Percentiles rank a stretch among this genome's conserved stretches.
Evolutionary conservation across 2,797 vertebrate species (phyloP).

Genomic region (Pseudomugil gertrudae): DNA sequence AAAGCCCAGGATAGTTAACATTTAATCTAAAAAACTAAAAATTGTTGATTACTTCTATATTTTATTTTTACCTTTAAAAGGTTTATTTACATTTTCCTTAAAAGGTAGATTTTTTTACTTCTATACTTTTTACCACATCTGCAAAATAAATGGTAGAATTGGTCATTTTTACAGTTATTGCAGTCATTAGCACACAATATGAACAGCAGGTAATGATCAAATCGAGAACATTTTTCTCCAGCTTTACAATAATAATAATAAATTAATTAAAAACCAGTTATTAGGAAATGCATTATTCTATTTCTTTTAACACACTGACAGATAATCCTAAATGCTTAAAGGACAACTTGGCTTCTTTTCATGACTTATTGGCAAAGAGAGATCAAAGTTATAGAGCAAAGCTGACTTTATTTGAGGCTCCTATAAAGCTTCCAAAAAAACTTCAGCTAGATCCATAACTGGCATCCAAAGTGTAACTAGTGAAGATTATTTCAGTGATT

Average conservation of each 20-base stretch:
- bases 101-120: no score
- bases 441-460: neutral
- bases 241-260: slow-evolving; percentile 54
- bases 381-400: slow-evolving; percentile 50
- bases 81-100: no score
- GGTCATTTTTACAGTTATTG: neutral
- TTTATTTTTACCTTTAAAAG: no score
- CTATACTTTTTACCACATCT: no score
- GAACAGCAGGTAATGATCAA: no score
- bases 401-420: slow-evolving; percentile 62
- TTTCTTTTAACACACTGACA: slow-evolving; percentile 55
- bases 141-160: no score
- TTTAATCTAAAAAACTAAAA: no score
- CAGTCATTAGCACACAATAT: neutral
- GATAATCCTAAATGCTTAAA: neutral
- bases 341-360: neutral
- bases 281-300: slow-evolving; percentile 49
- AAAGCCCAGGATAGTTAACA: neutral
- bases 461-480: slow-evolving; percentile 18
- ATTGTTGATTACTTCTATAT: no score
- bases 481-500: slow-evolving; percentile 7
- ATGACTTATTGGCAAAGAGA: slow-evolving; percentile 59
- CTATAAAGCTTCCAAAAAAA: slow-evolving; percentile 23
- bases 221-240: slow-evolving; percentile 25
- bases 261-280: slow-evolving; percentile 47